Evolutionary conservation across 2,113 vertebrate genomes (phyloP), one percentile per base, ranked within the genome.

Genomic region (Hemicordylus capensis): DNA sequence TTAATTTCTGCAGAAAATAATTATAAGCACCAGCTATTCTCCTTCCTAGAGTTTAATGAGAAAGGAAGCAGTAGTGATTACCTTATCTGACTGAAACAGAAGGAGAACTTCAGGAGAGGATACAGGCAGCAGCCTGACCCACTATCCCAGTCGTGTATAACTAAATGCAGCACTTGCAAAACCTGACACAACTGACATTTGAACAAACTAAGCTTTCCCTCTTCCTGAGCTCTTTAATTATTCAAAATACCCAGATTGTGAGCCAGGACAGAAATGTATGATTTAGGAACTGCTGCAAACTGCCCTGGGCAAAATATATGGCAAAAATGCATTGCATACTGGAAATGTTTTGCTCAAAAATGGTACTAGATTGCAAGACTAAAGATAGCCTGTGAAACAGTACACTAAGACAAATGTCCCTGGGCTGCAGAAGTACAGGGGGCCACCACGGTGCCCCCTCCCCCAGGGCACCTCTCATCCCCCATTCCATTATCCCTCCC

Each of bases 1-100:
- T 0, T 22, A 22, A 31, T 76, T 75, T 42, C 6, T 76, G 59
- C n/a, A n/a, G n/a, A n/a, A n/a, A n/a, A n/a, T n/a, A n/a, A n/a
- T n/a, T n/a, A n/a, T n/a, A n/a, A n/a, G n/a, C n/a, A n/a, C 44
- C 44, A 37, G 42, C 3, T 67, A n/a, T 85, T 39, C 56, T 44
- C 19, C 17, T 2, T 6, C 34, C 26, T 19, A 39, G 24, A 48
- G 34, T 48, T 73, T 59, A 79, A 72, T n/a, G 17, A 72, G 67
- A n/a, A 63, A 48, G 10, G 42, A 76, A 64, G 80, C 89, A 90
- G 44, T 9, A 19, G 74, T 79, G 81, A 46, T 59, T 85, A 67
- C 63, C 48, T 91, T 90, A 78, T 83, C 89, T 83, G 77, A 42
- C 77, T 85, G 88, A 85, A 91, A 88, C 85, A 80, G 72, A 83